Conservation (phyloP, 1,140 invertebrate genomes). For the Thaumatotibia leucotreta region DNA sequence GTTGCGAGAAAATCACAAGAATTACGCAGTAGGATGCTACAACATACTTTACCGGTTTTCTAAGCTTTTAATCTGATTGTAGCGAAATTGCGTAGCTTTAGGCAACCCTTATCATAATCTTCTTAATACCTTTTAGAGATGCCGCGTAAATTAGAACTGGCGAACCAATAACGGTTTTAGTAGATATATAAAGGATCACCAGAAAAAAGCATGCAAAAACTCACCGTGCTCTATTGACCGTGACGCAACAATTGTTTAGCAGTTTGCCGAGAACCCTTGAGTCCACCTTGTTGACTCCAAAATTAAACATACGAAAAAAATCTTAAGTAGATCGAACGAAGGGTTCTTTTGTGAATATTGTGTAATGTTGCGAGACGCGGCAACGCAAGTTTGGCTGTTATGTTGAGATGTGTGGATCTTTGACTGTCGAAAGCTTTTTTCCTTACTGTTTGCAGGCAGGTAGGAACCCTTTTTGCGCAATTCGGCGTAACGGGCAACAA, state of each 20-base stretch:
- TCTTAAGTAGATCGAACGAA: slow-evolving; percentile 63
- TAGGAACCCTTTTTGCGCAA: slow-evolving; percentile 73
- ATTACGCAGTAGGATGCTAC: background rate
- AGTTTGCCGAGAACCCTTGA: slow-evolving; percentile 64
- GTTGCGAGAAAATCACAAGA: background rate
- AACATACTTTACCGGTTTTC: background rate
- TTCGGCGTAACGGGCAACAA: slow-evolving; percentile 56
- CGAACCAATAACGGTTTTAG: slow-evolving; percentile 42
- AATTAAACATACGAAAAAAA: slow-evolving; percentile 67
- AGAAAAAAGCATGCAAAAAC: slow-evolving; percentile 54
- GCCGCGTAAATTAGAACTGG: slow-evolving; percentile 36
- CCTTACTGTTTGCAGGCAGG: slow-evolving; percentile 45
- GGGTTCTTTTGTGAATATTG: slow-evolving; percentile 70
- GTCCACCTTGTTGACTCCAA: slow-evolving; percentile 72
- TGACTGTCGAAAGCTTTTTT: slow-evolving; percentile 26
- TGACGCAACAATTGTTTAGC: slow-evolving; percentile 73
- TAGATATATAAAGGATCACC: slow-evolving; percentile 11
- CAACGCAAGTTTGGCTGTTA: slow-evolving; percentile 30
- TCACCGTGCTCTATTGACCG: slow-evolving; percentile 64
- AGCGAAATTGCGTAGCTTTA: slow-evolving; percentile 21
- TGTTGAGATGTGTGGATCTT: slow-evolving; percentile 9
- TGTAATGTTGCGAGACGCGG: slow-evolving; percentile 67
- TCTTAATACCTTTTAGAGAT: slow-evolving; percentile 41
- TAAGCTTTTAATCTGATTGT: slow-evolving; percentile 23
- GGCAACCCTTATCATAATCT: slow-evolving; percentile 32